Evolutionary conservation across 2,113 vertebrate genomes (phyloP), one percentile per base, ranked within the genome.

Genomic region (Budorcas taxicolor): DNA sequence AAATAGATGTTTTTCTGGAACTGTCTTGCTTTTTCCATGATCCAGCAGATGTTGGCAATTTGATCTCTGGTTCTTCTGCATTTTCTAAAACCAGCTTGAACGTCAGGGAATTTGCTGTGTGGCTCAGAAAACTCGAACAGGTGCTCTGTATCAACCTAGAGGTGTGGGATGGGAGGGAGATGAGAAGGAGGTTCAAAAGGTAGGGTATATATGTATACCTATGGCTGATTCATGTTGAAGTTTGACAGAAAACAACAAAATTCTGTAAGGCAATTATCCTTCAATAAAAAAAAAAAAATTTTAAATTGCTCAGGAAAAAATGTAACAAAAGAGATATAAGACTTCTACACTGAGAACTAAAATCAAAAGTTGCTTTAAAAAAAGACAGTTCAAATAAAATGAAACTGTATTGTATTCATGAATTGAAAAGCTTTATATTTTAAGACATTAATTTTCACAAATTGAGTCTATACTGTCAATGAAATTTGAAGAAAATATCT

Each of bases 341-440:
- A n/a, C 16, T 50, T 52, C 47, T 52, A n/a, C 31, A 23, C 31
- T 52, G 29, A 81, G 17, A 52, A 52, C 78, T 82, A n/a, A n/a
- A 82, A 23, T n/a, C 31, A 53, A 82, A 81, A 33, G 33, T 21
- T n/a, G 80, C 6, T 52, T 27, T 1, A 23, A n/a, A 82, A 80
- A 82, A 82, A 82, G 47, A n/a, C 3, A 82, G n/a, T n/a, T 47
- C 31, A 82, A 82, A 53, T 53, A 53, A 52, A 82, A 53, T 82
- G 19, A 82, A 82, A 31, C 19, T 82, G 21, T n/a, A 81, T 11
- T 95, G 7, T 67, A 64, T 87, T 95, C 88, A 29, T 47, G 55
- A 80, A 95, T 64, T 87, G 67, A 74, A 81, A 67, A 53, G 27
- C 15, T 81, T 95, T 92, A 82, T 45, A 81, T 95, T 88, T 71